A percentile compares a stretch with the other conserved stretches of the same genome.
phyloP scores from a whole-genome alignment of 2,888 invertebrate genomes.

The Drosophila emarginata region DNA sequence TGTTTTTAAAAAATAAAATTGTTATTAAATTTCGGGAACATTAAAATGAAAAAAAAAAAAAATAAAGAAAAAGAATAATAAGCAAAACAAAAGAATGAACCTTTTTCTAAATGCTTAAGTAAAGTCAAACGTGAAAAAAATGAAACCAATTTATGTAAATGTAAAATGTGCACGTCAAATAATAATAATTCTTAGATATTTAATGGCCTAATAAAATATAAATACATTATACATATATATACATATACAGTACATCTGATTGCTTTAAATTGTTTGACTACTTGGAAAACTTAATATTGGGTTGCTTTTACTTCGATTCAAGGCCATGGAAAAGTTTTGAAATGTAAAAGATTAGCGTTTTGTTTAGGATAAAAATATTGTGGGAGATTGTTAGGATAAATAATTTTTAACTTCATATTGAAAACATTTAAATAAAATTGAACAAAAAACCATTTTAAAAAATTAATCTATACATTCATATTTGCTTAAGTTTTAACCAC shows the following conservation, averaged over 20 bases:
- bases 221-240: slow-evolving; percentile 59
- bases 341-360: too few species aligned
- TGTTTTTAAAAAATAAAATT: slow-evolving; percentile 60
- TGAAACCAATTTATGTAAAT: slow-evolving; percentile 66
- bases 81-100: not conserved
- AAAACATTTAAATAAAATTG: too few species aligned
- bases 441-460: too few species aligned
- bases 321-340: too few species aligned
- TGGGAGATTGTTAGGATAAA: too few species aligned
- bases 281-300: not conserved
- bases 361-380: too few species aligned
- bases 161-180: slow-evolving; percentile 77
- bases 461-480: too few species aligned
- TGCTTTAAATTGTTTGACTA: not conserved
- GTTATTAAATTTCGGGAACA: slow-evolving; percentile 73
- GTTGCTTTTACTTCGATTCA: too few species aligned
- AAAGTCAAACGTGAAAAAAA: slow-evolving; percentile 16
- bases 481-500: too few species aligned
- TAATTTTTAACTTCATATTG: too few species aligned
- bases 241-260: slow-evolving; percentile 29
- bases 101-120: slow-evolving; percentile 20
- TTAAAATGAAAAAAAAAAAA: slow-evolving; percentile 50
- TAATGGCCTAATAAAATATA: slow-evolving; percentile 73
- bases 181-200: slow-evolving; percentile 75
- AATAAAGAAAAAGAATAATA: slow-evolving; percentile 17